Base-by-base conservation (phyloP, 2,797 vertebrate species). In the Enteromius fasciolatus region DNA sequence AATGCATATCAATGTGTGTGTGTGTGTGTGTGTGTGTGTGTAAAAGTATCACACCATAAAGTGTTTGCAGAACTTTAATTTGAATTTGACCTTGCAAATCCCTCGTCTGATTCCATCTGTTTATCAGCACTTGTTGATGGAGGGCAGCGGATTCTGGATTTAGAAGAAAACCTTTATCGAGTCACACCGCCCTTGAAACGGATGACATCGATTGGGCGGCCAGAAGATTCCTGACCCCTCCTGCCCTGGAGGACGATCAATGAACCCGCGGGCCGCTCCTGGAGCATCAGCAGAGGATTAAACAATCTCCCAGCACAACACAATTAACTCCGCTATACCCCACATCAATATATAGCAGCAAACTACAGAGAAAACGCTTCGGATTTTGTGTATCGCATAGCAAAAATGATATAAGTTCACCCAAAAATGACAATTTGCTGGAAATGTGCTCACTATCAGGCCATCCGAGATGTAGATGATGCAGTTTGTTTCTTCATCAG, bases 141-240 rank as follows among this genome's bases (percentile, higher is more conserved):
- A 78, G 80, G 72, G 75, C 39, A 44, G 87, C 44, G 64, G 83
- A 76, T 77, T 85, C 68, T 74, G 52, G 76, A 50, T 86, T 87
- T 33, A 5, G 41, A 83, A 85, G 80, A 90, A 91, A 92, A 87
- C 88, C 84, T 86, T 85, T 91, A 94, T 94, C 89, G 92, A 93
- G 89, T 85, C 88, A 72, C 68, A 78, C 85, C 82, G 46, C 88
- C 87, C 59, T 90, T 85, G 46, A 89, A 90, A 86, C 86, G 87
- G 84, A 11, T 80, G 59, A 68, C 81, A 93, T 92, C 87, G 93
- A 95, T 93, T 88, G 86, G 44, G 81, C 87, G 90, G 90, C 90
- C 87, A 89, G 89, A 72, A 88, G 69, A 90, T 91, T 89, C 87
- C 84, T 92, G 90, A 92, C 89, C 78, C 89, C 88, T 10, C 11